Evolutionary conservation across 2,888 invertebrate species (phyloP), one percentile per base, ranked within the genome.

Genomic region (Adineta ricciae): DNA sequence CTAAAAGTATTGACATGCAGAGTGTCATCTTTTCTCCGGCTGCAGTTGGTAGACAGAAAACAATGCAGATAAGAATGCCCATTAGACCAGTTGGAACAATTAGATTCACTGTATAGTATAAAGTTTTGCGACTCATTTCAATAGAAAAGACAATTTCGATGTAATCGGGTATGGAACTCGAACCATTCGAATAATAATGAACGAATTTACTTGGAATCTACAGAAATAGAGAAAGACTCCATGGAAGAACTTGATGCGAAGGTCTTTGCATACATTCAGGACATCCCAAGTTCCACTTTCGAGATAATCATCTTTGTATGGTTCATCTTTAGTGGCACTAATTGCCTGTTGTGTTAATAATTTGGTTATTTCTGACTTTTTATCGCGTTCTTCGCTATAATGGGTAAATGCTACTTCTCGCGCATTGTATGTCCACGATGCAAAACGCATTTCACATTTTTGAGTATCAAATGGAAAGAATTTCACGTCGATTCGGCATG

Each of bases 61-160:
- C 98, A 88, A 98, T 93, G 78, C 98, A 96, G 91, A 97, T 97
- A 88, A 99, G 94, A 92, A 99, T 98, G 88, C 98, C 98, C 92
- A 99, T 99, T 88, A 99, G 92, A 87, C 99, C 97, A 56, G 98
- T 98, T 72, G 99, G 99, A 88, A 99, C 93, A 90, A 99, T 98
- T 91, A 99, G 94, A 92, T 99, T 99, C 88, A 99, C 97, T 9
- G 98, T 98, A 92, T 99, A 99, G 92, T 99, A 99, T 86, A 99
- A 92, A 8, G 98, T 98, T 91, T 99, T 99, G 87, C 99, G 93
- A 87, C 98, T 93, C 88, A 98, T 96, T 87, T 95, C 95, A 87
- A 98, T 96, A 91, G 95, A 96, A 91, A 97, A 98, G 24, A 96
- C 96, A 88, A 98, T 97, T 91, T 78, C 78, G 41, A 78, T 78